Percentiles rank a stretch among this genome's conserved stretches.
Conservation (phyloP, 1,140 invertebrate genomes). For the Nephila pilipes region DNA sequence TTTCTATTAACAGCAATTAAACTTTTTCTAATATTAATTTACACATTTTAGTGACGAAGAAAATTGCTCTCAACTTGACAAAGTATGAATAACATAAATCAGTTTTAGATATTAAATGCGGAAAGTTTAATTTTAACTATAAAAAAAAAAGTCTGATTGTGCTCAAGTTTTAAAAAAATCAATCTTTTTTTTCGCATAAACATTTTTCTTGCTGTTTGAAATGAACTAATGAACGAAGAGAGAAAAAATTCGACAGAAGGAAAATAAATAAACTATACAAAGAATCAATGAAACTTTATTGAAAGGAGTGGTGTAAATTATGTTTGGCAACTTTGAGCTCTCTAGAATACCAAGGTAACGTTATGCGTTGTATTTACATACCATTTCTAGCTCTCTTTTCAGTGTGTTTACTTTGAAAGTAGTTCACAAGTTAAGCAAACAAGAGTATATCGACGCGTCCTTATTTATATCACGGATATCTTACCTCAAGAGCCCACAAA, state of each 20-base stretch:
- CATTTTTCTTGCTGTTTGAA: no score
- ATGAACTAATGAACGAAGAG: no score
- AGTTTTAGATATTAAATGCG: no score
- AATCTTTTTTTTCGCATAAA: no score
- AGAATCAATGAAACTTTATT: not conserved
- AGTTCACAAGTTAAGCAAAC: constrained; percentile 16
- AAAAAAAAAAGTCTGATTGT: not conserved
- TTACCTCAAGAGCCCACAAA: not conserved
- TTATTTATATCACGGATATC: constrained; percentile 8
- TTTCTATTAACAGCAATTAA: no score
- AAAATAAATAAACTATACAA: not conserved
- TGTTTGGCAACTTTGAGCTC: not conserved
- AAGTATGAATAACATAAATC: no score
- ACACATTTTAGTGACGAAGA: no score
- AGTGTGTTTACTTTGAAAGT: not conserved
- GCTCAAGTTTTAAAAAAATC: no score
- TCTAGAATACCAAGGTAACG: not conserved
- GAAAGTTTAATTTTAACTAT: no score
- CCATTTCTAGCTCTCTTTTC: not conserved
- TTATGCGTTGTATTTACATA: not conserved
- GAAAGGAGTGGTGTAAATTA: not conserved
- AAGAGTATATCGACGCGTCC: not conserved
- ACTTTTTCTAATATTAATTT: no score
- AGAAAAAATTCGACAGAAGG: no score
- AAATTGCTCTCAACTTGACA: no score